These are phyloP conservation scores for Percopsis transmontana DNA, from an alignment of 2,113 vertebrate species.

Conservation along the genomic window DNA sequence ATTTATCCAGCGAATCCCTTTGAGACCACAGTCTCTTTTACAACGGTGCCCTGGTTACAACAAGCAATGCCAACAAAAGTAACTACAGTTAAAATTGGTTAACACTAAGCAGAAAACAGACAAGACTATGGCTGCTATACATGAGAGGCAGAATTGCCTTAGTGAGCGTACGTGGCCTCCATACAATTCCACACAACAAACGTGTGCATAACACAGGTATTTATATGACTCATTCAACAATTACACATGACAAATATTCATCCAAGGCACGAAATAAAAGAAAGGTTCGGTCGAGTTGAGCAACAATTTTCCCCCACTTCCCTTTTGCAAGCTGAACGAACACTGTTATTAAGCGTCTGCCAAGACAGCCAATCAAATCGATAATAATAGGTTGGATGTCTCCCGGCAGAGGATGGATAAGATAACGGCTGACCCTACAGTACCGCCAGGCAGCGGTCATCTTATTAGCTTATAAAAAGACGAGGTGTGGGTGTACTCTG, in stretches of 20 bases:
- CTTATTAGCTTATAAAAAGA: slow-evolving; percentile 77
- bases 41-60: too few relatives aligned
- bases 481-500: slow-evolving; percentile 69
- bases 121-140: background rate
- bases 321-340: slow-evolving; percentile 21
- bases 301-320: slow-evolving; percentile 33
- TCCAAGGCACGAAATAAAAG: slow-evolving; percentile 1
- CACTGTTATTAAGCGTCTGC: slow-evolving; percentile 53
- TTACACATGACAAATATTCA: too few relatives aligned
- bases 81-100: background rate
- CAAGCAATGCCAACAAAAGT: too few relatives aligned
- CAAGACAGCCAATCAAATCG: slow-evolving; percentile 56
- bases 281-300: slow-evolving; percentile 10
- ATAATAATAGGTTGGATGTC: slow-evolving; percentile 56
- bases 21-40: too few relatives aligned
- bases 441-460: slow-evolving; percentile 52
- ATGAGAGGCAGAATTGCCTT: slow-evolving; percentile 2
- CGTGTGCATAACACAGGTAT: background rate
- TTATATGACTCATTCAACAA: too few relatives aligned
- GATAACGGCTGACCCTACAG: slow-evolving; percentile 54
- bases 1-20: too few relatives aligned
- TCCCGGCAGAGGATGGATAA: slow-evolving; percentile 45
- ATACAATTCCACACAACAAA: slow-evolving; percentile 2
- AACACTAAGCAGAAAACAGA: background rate
- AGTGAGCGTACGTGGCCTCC: slow-evolving; percentile 5